phyloP scores from a whole-genome alignment of 2,888 invertebrate genomes.

The Xestoiulus laeticollis region DNA sequence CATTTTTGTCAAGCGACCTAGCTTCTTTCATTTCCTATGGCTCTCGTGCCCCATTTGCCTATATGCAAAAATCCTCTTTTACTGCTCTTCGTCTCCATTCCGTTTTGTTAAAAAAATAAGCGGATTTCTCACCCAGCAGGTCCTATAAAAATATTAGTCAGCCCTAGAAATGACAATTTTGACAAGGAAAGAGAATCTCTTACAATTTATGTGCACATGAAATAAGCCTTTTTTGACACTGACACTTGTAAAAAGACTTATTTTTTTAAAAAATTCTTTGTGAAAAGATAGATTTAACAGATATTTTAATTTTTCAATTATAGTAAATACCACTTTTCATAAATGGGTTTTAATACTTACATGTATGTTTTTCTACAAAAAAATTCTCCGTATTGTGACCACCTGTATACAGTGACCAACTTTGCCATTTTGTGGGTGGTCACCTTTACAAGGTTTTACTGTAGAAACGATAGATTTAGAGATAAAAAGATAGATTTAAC shows the following conservation, averaged over 20 bases:
- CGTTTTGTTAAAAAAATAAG: constrained; percentile 1
- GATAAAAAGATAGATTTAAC: too few species aligned
- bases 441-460: too few species aligned
- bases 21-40: constrained; percentile 39
- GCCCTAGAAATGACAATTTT: not conserved
- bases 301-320: too few species aligned
- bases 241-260: too few species aligned
- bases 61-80: constrained; percentile 3
- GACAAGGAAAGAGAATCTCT: constrained; percentile 21
- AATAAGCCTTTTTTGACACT: not conserved
- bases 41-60: constrained; percentile 10
- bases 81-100: not conserved
- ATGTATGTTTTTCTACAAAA: not conserved
- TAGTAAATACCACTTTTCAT: too few species aligned
- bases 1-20: constrained; percentile 40
- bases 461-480: too few species aligned
- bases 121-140: constrained; percentile 28
- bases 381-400: too few species aligned
- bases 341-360: too few species aligned
- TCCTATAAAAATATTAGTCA: not conserved
- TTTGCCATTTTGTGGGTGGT: too few species aligned
- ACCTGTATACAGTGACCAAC: too few species aligned
- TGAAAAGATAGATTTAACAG: too few species aligned
- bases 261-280: too few species aligned
- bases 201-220: not conserved